phyloP scores from a whole-genome alignment of 2,113 vertebrate species.

The Ascaphus truei region DNA sequence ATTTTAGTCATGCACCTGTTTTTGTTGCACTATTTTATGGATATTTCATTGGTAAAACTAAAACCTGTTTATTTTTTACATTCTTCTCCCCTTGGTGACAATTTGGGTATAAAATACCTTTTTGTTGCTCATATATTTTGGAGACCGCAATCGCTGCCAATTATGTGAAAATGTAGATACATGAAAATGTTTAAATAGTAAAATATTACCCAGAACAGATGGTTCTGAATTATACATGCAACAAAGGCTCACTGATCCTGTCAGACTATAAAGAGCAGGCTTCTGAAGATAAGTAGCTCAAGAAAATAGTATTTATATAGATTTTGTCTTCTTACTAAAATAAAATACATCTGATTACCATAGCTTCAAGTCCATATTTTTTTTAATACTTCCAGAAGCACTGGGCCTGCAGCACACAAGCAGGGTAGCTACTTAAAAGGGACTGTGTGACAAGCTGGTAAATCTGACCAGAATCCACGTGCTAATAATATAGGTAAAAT shows the following conservation, averaged over 20 bases:
- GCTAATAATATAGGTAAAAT: no score
- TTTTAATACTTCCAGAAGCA: no score
- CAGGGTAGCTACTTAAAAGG: no score
- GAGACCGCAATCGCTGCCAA: slow-evolving; percentile 44
- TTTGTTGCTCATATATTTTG: slow-evolving; percentile 37
- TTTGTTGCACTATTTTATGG: not conserved
- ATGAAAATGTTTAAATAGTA: slow-evolving; percentile 60
- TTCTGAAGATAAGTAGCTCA: slow-evolving; percentile 58
- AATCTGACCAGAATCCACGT: no score
- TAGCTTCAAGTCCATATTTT: not conserved
- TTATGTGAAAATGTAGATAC: slow-evolving; percentile 52
- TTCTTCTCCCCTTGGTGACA: not conserved
- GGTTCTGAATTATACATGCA: slow-evolving; percentile 66
- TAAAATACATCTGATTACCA: slow-evolving; percentile 30
- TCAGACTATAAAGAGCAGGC: slow-evolving; percentile 56
- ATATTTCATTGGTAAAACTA: not conserved
- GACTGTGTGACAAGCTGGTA: no score
- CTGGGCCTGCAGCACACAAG: no score
- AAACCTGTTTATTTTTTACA: no score
- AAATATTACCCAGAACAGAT: slow-evolving; percentile 59
- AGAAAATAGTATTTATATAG: slow-evolving; percentile 52
- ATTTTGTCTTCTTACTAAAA: slow-evolving; percentile 47
- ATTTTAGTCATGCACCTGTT: not conserved
- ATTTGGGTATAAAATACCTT: not conserved
- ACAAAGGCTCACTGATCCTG: slow-evolving; percentile 56